These are phyloP conservation scores for Caenorhabditis auriculariae DNA, from an alignment of 2,888 invertebrate species.

Conservation along the genomic window DNA sequence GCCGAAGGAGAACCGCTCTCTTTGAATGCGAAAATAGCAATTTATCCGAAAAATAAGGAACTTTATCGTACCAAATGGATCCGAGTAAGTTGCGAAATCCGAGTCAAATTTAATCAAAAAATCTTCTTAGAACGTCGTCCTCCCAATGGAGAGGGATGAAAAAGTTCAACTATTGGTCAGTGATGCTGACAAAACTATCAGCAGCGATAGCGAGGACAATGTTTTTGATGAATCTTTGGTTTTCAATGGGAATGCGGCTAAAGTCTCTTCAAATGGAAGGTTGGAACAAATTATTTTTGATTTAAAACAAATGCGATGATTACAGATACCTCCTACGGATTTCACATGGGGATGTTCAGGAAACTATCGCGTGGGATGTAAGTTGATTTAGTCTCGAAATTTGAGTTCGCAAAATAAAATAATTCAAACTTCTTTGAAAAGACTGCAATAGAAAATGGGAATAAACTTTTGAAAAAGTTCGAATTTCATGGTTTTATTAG, in stretches of 20 bases:
- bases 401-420: no score
- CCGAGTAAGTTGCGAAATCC: slow-evolving; percentile 18
- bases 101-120: no score
- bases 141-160: slow-evolving; percentile 6
- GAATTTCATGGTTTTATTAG: no score
- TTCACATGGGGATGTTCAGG: slow-evolving; percentile 19
- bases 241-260: slow-evolving; percentile 2
- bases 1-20: slow-evolving; percentile 1
- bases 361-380: slow-evolving; percentile 24
- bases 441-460: no score
- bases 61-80: slow-evolving; percentile 29
- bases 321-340: slow-evolving; percentile 26
- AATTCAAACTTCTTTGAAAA: no score
- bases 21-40: slow-evolving; percentile 4
- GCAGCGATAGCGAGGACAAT: not conserved
- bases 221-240: slow-evolving; percentile 9
- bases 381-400: not conserved
- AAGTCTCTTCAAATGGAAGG: slow-evolving; percentile 29
- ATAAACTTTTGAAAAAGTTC: no score
- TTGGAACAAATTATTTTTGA: no score
- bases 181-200: slow-evolving; percentile 3
- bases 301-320: no score
- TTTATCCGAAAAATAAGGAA: slow-evolving; percentile 5
- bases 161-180: slow-evolving; percentile 15
- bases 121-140: slow-evolving; percentile 14